Evolutionary conservation across 2,797 vertebrate genomes (phyloP).

Genomic region (Lutjanus argentimaculatus): DNA sequence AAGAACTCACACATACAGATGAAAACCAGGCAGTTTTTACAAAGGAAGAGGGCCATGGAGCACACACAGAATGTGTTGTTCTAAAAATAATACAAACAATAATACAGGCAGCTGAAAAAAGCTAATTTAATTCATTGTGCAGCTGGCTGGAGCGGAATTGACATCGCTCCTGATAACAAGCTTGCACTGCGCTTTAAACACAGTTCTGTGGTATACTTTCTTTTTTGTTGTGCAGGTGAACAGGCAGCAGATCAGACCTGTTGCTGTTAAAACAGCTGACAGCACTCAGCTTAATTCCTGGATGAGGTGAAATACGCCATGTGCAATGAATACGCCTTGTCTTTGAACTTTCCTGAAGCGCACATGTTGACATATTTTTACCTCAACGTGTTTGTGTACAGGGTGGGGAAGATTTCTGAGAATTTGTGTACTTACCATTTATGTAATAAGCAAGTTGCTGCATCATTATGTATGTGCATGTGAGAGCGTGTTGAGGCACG

Average conservation of each 20-base stretch:
- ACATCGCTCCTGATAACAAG: conserved; percentile 4
- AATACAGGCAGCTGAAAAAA: conserved; percentile 2
- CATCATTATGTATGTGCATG: conserved; percentile 35
- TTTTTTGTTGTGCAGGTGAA: not conserved
- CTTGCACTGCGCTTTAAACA: not conserved
- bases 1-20: not conserved
- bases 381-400: not conserved
- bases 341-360: conserved; percentile 12
- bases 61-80: conserved; percentile 26
- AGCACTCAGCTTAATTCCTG: not conserved
- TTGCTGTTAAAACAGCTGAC: not conserved
- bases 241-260: not conserved
- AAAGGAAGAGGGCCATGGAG: conserved; percentile 21
- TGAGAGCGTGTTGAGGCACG: conserved; percentile 38
- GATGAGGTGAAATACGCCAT: not conserved
- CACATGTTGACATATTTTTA: not conserved
- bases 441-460: conserved; percentile 8
- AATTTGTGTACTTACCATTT: conserved; percentile 12
- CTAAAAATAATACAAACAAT: conserved; percentile 43
- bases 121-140: not conserved
- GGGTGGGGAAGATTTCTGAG: conserved; percentile 29
- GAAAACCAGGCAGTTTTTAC: conserved; percentile 3
- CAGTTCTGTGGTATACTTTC: not conserved
- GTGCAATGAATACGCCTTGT: not conserved
- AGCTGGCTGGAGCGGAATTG: not conserved